These are phyloP conservation scores for Cybosia mesomella DNA, from an alignment of 2,888 invertebrate species.

Conservation along the genomic window DNA sequence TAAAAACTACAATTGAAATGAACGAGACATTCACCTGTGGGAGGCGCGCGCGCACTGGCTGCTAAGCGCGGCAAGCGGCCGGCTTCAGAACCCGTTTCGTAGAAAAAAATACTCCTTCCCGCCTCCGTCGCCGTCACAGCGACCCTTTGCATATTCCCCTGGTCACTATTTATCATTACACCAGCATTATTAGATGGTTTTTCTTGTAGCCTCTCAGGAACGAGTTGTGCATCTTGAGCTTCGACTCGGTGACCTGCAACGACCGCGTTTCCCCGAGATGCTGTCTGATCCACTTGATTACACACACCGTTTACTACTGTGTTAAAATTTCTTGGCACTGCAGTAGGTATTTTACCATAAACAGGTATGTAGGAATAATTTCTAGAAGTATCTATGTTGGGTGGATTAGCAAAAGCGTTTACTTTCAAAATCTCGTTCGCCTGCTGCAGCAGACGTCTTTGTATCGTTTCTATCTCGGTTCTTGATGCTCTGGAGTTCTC, in stretches of 20 bases:
- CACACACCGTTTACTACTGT: conserved; percentile 50
- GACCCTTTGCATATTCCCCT: conserved; percentile 82
- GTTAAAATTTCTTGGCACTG: conserved; percentile 65
- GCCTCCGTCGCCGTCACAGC: conserved; percentile 73
- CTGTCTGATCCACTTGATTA: conserved; percentile 59
- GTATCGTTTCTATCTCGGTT: conserved; percentile 81
- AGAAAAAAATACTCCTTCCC: conserved; percentile 86
- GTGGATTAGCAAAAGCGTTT: conserved; percentile 77
- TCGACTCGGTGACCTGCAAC: conserved; percentile 47
- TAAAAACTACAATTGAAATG: conserved; percentile 51
- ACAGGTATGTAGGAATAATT: conserved; percentile 71
- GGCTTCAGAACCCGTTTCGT: conserved; percentile 86
- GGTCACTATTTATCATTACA: conserved; percentile 77
- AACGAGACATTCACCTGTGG: conserved; percentile 84
- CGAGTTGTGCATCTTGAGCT: conserved; percentile 74
- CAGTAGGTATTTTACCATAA: conserved; percentile 72
- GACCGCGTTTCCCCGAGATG: conserved; percentile 54
- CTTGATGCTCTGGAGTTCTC: conserved; percentile 80
- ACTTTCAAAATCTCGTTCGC: conserved; percentile 84
- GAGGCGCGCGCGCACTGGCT: conserved; percentile 87
- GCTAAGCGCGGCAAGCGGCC: conserved; percentile 88
- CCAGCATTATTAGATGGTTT: conserved; percentile 63
- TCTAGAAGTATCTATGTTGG: conserved; percentile 72
- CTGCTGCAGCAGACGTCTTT: conserved; percentile 77
- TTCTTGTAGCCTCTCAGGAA: conserved; percentile 81